Base-by-base conservation (phyloP, 30 jellyfish, hydroid and myxozoan species). In the Hydractinia echinata region DNA sequence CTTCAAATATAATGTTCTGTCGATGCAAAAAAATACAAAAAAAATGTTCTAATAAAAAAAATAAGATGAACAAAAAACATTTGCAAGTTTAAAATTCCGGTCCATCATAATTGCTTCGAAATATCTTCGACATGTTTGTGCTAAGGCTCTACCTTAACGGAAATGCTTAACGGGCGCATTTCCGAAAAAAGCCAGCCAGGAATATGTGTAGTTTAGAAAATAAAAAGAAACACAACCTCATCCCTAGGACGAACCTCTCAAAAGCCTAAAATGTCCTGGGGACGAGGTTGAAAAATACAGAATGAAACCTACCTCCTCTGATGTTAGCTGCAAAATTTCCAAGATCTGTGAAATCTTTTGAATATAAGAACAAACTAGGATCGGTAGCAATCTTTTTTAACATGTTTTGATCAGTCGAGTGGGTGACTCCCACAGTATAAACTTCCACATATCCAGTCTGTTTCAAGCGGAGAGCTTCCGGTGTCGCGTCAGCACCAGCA, bases 291-390 rank as follows among this genome's bases (percentile, higher is more conserved):
- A 30, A 30, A 30, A 30, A 30, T 30, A 10, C 55, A 72, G 54
- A 79, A 64, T 21, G 51, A 18, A 13, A 69, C 87, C 20, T 88
- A 88, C 99, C 99, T 85, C 99, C 99, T 60, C 97, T 64, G 54
- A 94, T 94, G 48, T 89, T 83, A 64, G 74, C 79, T 11, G 99
- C 96, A 48, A 94, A 87, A 54, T 74, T 79, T 19, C 83, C 88
- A 20, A 94, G 88, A 39, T 82, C 89, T 15, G 30, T 83, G 64
- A 94, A 88, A 4, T 86, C 52, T 51, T 90, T 94, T 51, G 86
- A 67, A 66, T 69, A 83, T 73, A 94, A 74, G 76, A 83, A 94
- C 4, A 88, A 89, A 15, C 87, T 67, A 14, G 86, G 88, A 61
- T 88, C 95, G 0, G 97, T 94, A 10, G 99, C 99, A 13, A 88